Base-by-base conservation (phyloP, 2,888 invertebrate genomes). In the Diarsia rubi region DNA sequence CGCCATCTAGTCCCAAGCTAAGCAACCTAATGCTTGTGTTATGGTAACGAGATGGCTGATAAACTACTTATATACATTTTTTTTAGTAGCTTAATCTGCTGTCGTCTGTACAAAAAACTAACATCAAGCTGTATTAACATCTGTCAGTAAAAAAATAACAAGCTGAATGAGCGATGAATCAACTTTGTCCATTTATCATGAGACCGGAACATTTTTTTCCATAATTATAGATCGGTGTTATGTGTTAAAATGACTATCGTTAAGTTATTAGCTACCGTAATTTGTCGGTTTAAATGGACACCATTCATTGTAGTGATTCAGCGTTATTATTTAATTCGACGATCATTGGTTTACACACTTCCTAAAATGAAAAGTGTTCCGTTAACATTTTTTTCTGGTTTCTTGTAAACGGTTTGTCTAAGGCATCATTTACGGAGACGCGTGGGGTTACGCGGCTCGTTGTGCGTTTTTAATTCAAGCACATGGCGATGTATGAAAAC, bases 191-290 rank as follows among this genome's bases (percentile, higher is more conserved):
- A 76, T 85, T 80, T 80, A 87, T 76, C 78, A 84, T 63, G 73
- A 73, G 59, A 78, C 70, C 77, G 78, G 71, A 78, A 75, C 68
- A 68, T 75, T 82, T 84, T 83, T 78, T 73, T 78, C 45, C 73
- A 24, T 82, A 77, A 80, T 87, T 87, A 85, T 71, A 71, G 64
- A 59, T 74, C 59, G 69, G 37, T 59, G 66, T 82, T 78, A 75
- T 73, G 73, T 81, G 78, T 83, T 79, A 63, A 76, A 83, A 81
- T 81, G 60, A 63, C 76, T 75, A 78, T 87, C 71, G 75, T 81
- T 80, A 73, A 64, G 74, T 80, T 85, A 81, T 85, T 81, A 83
- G 72, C 87, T 85, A 70, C 83, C 63, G 83, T 81, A 66, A 67
- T 75, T 60, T 77, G 80, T 73, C 73, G 49, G 68, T 73, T 74